Evolutionary conservation across 2,113 vertebrate genomes (phyloP), one percentile per base, ranked within the genome.

Genomic region (Nanorana parkeri): DNA sequence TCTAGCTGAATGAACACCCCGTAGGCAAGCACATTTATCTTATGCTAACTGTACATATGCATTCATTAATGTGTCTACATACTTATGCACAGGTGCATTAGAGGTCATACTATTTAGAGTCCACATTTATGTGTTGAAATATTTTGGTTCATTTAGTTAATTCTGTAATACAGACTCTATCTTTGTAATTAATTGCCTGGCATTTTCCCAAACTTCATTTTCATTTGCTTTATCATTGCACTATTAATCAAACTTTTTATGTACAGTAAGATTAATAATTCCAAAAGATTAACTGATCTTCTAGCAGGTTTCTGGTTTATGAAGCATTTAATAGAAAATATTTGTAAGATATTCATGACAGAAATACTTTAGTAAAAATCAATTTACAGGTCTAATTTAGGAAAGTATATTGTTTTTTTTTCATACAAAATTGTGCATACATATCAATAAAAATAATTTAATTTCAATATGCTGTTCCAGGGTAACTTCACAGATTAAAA

Each of bases 351-450:
- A 2, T 79, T 84, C 87, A 71, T 87, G 72, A 78, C n/a, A 83
- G 82, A 87, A 74, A 84, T 2, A 80, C 84, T 87, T 47, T 82
- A 26, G 73, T 73, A 76, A 83, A n/a, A 87, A 84, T 86, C 84
- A 88, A 84, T 1, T 84, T 6, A 68, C 5, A 86, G 41, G 79
- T 75, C 2, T 64, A 86, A 86, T 88, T 88, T 90, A 15, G 26
- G 85, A 5, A 90, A 85, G 87, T 84, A 86, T 85, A 86, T 85
- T 16, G 72, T 67, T 19, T 76, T 58, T 15, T 68, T 84, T n/a
- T 86, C 84, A 83, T 86, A 85, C n/a, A n/a, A n/a, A 86, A 89
- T 75, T 83, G 1, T 21, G 66, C 3, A 23, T 8, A 84, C 72
- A 0, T 68, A 77, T 68, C 55, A 84, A 4, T 15, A 82, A 83